Conservation (phyloP, 2,113 vertebrate species). For the Nycticebus coucang region DNA sequence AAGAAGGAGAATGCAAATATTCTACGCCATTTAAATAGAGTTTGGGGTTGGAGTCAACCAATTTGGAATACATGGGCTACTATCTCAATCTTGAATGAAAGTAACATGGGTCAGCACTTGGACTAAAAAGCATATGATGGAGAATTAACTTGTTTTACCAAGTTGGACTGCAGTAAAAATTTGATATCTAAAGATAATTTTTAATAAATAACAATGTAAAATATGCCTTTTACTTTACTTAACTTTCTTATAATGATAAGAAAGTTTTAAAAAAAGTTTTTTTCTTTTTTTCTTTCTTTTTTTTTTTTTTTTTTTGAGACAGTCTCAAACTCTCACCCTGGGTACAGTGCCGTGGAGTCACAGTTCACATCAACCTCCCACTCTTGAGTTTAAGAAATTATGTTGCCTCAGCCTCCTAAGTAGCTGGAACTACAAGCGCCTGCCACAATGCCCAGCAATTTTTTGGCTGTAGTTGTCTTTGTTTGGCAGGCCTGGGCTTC, state of each 20-base stretch:
- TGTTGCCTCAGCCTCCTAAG: too few species aligned
- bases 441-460: too few species aligned
- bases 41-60: slow-evolving; percentile 61
- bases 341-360: too few species aligned
- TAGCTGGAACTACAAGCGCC: too few species aligned
- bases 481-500: too few species aligned
- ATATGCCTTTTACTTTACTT: not conserved
- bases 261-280: not conserved
- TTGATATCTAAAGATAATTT: slow-evolving; percentile 75
- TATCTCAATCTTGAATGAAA: slow-evolving; percentile 68
- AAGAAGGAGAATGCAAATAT: not conserved
- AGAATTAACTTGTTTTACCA: slow-evolving; percentile 68
- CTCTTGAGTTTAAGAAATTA: too few species aligned
- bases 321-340: too few species aligned
- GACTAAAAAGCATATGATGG: not conserved
- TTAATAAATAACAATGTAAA: not conserved
- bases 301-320: too few species aligned
- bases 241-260: slow-evolving; percentile 51
- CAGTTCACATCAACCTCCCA: too few species aligned
- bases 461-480: too few species aligned
- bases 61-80: slow-evolving; percentile 64
- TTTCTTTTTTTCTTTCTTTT: too few species aligned
- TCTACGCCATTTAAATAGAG: not conserved
- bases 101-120: slow-evolving; percentile 38
- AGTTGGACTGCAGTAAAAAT: slow-evolving; percentile 66